Evolutionary conservation across 2,797 vertebrate species (phyloP).

Genomic region (Chiloscyllium punctatum): DNA sequence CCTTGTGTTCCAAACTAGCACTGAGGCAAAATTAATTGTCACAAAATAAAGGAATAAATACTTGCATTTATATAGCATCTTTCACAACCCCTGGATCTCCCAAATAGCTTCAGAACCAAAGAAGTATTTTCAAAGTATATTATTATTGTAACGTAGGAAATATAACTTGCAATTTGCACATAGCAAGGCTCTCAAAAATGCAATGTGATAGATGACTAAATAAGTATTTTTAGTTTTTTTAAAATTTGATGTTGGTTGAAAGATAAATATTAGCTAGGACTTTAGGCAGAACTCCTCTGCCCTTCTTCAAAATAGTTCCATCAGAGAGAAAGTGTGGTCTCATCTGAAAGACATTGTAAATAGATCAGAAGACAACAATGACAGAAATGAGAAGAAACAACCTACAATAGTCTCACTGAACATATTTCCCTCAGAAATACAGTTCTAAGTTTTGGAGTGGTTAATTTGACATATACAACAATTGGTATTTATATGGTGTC

Average conservation of each 20-base stretch:
- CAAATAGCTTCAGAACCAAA: background rate
- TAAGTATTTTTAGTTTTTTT: background rate
- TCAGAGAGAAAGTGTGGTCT: background rate
- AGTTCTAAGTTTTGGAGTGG: background rate
- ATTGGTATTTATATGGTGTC: background rate
- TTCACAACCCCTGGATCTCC: background rate
- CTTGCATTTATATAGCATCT: background rate
- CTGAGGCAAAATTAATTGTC: background rate
- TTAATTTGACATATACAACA: background rate
- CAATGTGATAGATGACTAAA: background rate
- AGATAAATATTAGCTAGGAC: background rate
- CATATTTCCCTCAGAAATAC: background rate
- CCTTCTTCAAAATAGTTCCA: background rate
- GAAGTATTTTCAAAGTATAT: background rate
- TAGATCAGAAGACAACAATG: background rate
- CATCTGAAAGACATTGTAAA: background rate
- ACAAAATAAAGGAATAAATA: background rate
- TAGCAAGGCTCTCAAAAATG: background rate
- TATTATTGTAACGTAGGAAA: background rate
- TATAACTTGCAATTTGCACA: background rate
- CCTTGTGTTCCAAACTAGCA: too few relatives aligned
- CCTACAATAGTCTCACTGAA: background rate
- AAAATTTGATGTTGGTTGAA: background rate
- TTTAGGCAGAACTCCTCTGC: background rate
- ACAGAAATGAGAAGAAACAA: background rate